A percentile compares a stretch with the other conserved stretches of the same genome.
phyloP scores from a whole-genome alignment of 2,888 invertebrate species.

The Plusia festucae region DNA sequence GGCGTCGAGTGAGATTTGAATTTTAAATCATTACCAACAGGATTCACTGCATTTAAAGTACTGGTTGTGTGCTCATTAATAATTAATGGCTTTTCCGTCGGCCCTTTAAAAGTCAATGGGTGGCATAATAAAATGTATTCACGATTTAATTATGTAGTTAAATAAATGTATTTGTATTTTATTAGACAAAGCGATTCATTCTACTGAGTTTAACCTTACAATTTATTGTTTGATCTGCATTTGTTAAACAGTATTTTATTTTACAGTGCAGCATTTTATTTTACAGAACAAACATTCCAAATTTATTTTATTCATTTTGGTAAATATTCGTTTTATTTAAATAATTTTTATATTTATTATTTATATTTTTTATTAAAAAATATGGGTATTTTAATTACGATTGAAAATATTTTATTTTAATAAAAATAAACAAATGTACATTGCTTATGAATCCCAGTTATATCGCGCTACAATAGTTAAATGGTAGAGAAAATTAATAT shows the following conservation, averaged over 20 bases:
- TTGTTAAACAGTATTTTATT: neutral
- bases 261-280: no score
- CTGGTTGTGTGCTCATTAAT: conserved; percentile 23
- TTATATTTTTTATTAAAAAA: no score
- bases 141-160: conserved; percentile 22
- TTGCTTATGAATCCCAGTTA: no score
- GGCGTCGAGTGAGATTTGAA: conserved; percentile 25
- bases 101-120: conserved; percentile 7
- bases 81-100: conserved; percentile 29
- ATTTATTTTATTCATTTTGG: no score
- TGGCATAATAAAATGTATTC: conserved; percentile 12
- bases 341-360: no score
- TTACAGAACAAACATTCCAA: no score
- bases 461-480: no score
- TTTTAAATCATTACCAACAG: conserved; percentile 35
- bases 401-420: no score
- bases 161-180: conserved; percentile 16
- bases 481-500: no score
- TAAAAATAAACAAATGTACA: no score
- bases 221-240: conserved; percentile 5
- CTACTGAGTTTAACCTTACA: neutral
- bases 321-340: no score
- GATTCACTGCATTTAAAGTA: conserved; percentile 26
- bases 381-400: no score
- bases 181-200: neutral